Percentiles rank a stretch among this genome's conserved stretches.
Evolutionary conservation across 1,140 invertebrate genomes (phyloP).

Genomic region (Brachionus sp.): DNA sequence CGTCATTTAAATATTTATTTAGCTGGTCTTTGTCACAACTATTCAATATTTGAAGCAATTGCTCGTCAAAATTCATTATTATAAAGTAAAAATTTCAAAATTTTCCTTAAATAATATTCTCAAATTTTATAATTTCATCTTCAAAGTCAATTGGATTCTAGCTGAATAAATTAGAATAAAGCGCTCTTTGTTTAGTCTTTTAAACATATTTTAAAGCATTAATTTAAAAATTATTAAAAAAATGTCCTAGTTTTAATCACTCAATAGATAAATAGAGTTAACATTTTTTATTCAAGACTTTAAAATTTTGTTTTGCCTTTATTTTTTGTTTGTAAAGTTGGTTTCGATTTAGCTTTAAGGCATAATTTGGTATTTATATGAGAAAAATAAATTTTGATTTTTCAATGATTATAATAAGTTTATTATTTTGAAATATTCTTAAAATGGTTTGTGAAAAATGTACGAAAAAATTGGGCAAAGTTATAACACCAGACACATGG

Average conservation of each 20-base stretch:
- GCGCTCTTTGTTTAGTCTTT: neutral
- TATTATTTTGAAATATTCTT: neutral
- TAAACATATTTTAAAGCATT: neutral
- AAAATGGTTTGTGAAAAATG: conserved; percentile 46
- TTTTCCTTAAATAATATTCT: neutral
- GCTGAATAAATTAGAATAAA: neutral
- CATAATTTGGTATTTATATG: neutral
- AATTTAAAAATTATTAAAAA: no score
- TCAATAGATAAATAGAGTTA: neutral
- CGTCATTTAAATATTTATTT: conserved; percentile 39
- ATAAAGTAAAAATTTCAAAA: neutral
- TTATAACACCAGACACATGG: conserved; percentile 25
- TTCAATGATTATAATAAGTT: neutral
- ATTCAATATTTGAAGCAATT: conserved; percentile 32
- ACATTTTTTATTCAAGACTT: neutral
- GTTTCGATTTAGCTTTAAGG: neutral
- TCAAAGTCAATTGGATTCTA: neutral
- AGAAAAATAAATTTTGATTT: neutral
- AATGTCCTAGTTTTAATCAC: no score
- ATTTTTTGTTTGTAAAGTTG: neutral
- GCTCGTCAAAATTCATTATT: conserved; percentile 41
- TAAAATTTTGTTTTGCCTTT: neutral
- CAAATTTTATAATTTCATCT: neutral
- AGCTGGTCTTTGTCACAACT: conserved; percentile 42
- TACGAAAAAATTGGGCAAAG: conserved; percentile 40